A percentile compares a stretch with the other conserved stretches of the same genome.
Conservation (phyloP, 2,888 invertebrate species). For the Xestia rhomboidea region DNA sequence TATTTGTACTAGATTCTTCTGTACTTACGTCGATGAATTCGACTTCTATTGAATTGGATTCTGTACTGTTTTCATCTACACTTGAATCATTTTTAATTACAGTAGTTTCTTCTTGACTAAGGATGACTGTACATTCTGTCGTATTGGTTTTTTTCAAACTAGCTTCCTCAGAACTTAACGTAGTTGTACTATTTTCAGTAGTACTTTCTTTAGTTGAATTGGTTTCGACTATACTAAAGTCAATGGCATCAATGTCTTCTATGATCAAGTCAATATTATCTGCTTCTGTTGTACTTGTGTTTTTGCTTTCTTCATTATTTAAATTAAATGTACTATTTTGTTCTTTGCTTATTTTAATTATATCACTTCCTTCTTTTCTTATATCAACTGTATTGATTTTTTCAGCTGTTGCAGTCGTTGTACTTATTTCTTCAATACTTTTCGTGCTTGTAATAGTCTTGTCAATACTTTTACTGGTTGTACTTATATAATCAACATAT, state of each 20-base stretch:
- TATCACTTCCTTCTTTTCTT: slow-evolving; percentile 2
- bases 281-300: slow-evolving; percentile 6
- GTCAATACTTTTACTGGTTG: slow-evolving; percentile 16
- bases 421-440: slow-evolving; percentile 13
- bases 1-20: slow-evolving; percentile 29
- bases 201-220: slow-evolving; percentile 13
- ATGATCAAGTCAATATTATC: not conserved
- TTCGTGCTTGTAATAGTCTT: slow-evolving; percentile 7
- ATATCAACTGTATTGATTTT: slow-evolving; percentile 6
- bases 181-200: slow-evolving; percentile 7
- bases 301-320: slow-evolving; percentile 2
- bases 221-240: slow-evolving; percentile 13
- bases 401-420: not conserved
- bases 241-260: slow-evolving; percentile 3
- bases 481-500: slow-evolving; percentile 20
- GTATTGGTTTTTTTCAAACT: slow-evolving; percentile 1
- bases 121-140: slow-evolving; percentile 15
- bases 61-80: not conserved
- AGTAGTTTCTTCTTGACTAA: slow-evolving; percentile 24
- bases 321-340: not conserved
- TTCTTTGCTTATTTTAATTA: slow-evolving; percentile 8
- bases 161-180: slow-evolving; percentile 6
- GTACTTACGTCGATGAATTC: slow-evolving; percentile 13
- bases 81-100: slow-evolving; percentile 6
- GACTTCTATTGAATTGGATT: slow-evolving; percentile 18